Evolutionary conservation across 2,113 vertebrate species (phyloP), one percentile per base, ranked within the genome.

Genomic region (Alligator sinensis): DNA sequence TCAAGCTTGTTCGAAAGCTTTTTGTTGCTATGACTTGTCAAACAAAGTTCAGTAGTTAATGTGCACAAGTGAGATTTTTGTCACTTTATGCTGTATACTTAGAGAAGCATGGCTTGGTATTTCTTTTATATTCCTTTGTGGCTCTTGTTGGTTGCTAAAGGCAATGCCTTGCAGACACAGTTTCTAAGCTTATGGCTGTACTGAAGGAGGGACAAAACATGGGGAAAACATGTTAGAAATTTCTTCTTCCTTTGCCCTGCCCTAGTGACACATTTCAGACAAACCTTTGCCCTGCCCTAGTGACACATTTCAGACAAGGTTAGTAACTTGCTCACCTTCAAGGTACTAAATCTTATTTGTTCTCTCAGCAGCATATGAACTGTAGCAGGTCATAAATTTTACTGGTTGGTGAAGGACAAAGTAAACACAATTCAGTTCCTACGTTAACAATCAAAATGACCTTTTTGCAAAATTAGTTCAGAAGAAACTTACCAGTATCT

Each of bases 71-170:
- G 17, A 78, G 82, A 38, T 30, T 66, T 11, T 1, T 3, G 8
- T 80, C 22, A 5, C 6, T 80, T 60, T 25, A 8, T 1, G 1
- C 19, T n/a, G 18, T 34, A 54, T 54, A 7, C n/a, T 10, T 0
- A 0, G 70, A 82, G 93, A 82, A 38, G 5, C 66, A 2, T 0
- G 4, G 27, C 79, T 78, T 30, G 30, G 55, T n/a, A 30, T 16
- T 0, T 0, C 6, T 75, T 75, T 27, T 38, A 34, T 64, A 74
- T 80, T 76, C 59, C 70, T 72, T 7, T 3, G 76, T 72, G 58
- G 76, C 61, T 30, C 5, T 72, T 72, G 21, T 14, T 72, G 68
- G 34, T 86, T 14, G 4, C 60, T 19, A 9, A 76, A 68, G 34
- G 84, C 72, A 6, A 16, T 80, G 64, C 57, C 90, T 72, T 66